Evolutionary conservation across 2,888 invertebrate species (phyloP).

Genomic region (Pollenia labialis): DNA sequence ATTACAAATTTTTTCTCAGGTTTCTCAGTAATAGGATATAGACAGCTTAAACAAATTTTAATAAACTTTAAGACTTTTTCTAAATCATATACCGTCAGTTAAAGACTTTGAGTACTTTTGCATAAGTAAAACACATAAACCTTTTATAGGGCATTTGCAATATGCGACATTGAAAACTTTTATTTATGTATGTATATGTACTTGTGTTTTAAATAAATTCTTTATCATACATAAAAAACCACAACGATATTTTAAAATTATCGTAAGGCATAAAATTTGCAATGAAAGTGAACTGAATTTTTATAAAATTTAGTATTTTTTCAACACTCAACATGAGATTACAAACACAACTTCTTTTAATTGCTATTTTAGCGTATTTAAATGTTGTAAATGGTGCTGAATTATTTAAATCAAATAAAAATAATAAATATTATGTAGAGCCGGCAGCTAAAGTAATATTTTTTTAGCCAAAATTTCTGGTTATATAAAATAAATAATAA

Average conservation of each 20-base stretch:
- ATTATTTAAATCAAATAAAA: slow-evolving; percentile 49
- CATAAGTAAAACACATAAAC: background rate
- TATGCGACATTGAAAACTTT: slow-evolving; percentile 5
- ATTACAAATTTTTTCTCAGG: too few species aligned
- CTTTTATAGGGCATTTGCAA: slow-evolving; percentile 3
- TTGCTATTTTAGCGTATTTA: slow-evolving; percentile 24
- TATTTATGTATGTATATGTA: background rate
- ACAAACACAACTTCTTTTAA: slow-evolving; percentile 34
- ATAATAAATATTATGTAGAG: slow-evolving; percentile 58
- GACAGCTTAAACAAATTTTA: too few species aligned
- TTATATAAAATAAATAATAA: background rate
- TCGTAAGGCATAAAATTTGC: slow-evolving; percentile 20
- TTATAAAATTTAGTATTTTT: slow-evolving; percentile 55
- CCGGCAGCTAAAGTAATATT: slow-evolving; percentile 51
- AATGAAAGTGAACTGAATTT: slow-evolving; percentile 41
- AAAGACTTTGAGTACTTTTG: too few species aligned
- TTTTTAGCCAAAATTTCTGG: background rate
- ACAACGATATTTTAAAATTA: slow-evolving; percentile 27
- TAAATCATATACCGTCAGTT: too few species aligned
- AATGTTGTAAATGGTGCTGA: slow-evolving; percentile 25
- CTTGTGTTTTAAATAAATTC: background rate
- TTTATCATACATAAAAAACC: slow-evolving; percentile 41
- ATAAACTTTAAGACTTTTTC: too few species aligned
- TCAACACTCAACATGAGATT: slow-evolving; percentile 46
- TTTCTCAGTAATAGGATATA: too few species aligned